A percentile compares a stretch with the other conserved stretches of the same genome.
These are phyloP conservation scores for Natator depressus DNA, from an alignment of 2,113 vertebrate species.

Conservation along the genomic window DNA sequence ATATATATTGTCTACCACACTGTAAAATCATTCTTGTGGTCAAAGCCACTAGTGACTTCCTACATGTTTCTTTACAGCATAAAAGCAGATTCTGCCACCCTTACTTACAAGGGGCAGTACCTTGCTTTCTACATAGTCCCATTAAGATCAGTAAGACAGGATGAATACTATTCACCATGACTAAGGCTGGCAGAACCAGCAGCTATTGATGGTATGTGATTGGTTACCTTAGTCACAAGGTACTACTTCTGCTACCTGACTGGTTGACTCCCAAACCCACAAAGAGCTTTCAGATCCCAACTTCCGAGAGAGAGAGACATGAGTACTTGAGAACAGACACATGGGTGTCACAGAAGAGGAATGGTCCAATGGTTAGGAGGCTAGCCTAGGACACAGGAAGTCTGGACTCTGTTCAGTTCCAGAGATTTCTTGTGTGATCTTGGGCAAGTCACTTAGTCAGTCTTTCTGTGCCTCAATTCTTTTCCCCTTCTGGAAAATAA, in stretches of 20 bases:
- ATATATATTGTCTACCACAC: neutral
- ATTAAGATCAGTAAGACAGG: neutral
- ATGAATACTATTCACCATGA: neutral
- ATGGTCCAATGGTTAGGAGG: neutral
- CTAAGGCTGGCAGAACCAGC: neutral
- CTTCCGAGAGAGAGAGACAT: neutral
- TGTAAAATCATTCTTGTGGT: neutral
- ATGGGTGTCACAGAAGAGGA: neutral
- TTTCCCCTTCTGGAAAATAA: neutral
- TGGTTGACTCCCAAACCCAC: neutral
- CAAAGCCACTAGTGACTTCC: neutral
- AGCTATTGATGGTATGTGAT: neutral
- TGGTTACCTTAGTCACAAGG: neutral
- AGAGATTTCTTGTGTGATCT: neutral
- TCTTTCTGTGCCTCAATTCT: neutral
- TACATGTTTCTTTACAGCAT: neutral
- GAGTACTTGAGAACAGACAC: neutral
- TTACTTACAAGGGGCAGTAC: neutral
- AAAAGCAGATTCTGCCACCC: neutral
- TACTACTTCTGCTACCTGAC: neutral
- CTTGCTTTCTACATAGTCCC: rapidly evolving
- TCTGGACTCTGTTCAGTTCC: neutral
- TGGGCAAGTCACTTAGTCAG: neutral
- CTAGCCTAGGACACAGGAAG: neutral
- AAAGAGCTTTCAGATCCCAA: neutral